A percentile compares a stretch with the other conserved stretches of the same genome.
Conservation (phyloP, 1,140 invertebrate species). For the Phenacoccus solenopsis region DNA sequence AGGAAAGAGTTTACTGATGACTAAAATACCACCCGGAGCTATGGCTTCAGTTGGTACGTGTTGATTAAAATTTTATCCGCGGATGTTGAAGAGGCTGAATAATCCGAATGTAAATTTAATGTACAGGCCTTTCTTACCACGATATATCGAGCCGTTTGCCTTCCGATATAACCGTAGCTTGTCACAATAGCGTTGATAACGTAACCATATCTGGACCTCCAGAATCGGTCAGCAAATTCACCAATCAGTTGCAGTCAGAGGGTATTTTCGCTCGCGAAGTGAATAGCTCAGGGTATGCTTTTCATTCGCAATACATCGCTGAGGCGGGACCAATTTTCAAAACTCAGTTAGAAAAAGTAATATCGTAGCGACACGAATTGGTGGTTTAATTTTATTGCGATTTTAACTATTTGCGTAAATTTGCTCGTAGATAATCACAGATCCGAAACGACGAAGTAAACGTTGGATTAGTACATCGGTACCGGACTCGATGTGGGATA, state of each 20-base stretch:
- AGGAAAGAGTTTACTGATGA: constrained; percentile 48
- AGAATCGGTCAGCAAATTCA: constrained; percentile 53
- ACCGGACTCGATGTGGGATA: constrained; percentile 34
- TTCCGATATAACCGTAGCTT: constrained; percentile 60
- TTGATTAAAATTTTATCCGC: constrained; percentile 36
- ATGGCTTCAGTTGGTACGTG: constrained; percentile 34
- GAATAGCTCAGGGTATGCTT: constrained; percentile 68
- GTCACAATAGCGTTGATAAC: constrained; percentile 71
- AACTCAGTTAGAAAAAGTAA: constrained; percentile 50
- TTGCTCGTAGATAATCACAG: constrained; percentile 37
- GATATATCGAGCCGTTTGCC: constrained; percentile 47
- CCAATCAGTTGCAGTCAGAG: constrained; percentile 51
- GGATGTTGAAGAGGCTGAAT: constrained; percentile 39
- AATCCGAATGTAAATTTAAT: not conserved
- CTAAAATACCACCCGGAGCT: constrained; percentile 35
- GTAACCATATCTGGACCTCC: constrained; percentile 76
- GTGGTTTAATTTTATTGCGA: not conserved
- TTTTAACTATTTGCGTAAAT: not conserved
- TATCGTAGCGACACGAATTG: not conserved
- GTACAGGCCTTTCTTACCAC: constrained; percentile 32
- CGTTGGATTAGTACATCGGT: constrained; percentile 52
- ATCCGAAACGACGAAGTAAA: constrained; percentile 38
- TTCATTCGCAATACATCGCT: constrained; percentile 42
- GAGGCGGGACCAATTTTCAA: constrained; percentile 63
- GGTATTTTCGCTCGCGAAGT: constrained; percentile 73